A percentile compares a stretch with the other conserved stretches of the same genome.
phyloP scores from a whole-genome alignment of 2,888 invertebrate genomes.

The Heliconius cydno region DNA sequence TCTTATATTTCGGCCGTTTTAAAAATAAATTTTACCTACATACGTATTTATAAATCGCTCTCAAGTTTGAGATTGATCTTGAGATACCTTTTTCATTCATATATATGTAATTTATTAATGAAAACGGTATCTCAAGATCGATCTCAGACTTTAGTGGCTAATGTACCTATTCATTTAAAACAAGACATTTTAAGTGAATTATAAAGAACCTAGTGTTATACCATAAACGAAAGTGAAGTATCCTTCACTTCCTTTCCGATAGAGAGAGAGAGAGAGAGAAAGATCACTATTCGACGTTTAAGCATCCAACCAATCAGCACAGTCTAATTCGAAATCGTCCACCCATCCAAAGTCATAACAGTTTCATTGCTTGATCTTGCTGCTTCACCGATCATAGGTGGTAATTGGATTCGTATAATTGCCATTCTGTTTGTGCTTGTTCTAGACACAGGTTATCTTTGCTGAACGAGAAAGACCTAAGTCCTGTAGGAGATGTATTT shows the following conservation, averaged over 20 bases:
- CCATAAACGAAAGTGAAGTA: no score
- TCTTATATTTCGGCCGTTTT: neutral
- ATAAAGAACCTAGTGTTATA: no score
- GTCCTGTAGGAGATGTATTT: neutral
- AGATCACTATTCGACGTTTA: neutral
- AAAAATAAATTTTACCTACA: neutral
- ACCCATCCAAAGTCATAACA: slow-evolving; percentile 26
- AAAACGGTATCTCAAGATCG: no score
- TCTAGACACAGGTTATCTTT: neutral
- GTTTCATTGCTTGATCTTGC: slow-evolving; percentile 34
- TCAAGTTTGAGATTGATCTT: no score
- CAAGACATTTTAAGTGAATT: no score
- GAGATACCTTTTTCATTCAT: no score
- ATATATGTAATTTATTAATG: no score
- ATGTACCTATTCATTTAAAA: no score
- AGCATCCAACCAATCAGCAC: neutral
- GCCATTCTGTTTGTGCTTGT: slow-evolving; percentile 17
- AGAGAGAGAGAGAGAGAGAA: no score
- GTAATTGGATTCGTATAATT: slow-evolving; percentile 26
- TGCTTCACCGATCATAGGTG: slow-evolving; percentile 36
- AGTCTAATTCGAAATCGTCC: slow-evolving; percentile 12
- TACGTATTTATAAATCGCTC: neutral
- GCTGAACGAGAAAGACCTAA: neutral
- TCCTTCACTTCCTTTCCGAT: no score
- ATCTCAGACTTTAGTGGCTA: no score